Conservation (phyloP, 2,797 vertebrate species). For the Lagocephalus sceleratus region DNA sequence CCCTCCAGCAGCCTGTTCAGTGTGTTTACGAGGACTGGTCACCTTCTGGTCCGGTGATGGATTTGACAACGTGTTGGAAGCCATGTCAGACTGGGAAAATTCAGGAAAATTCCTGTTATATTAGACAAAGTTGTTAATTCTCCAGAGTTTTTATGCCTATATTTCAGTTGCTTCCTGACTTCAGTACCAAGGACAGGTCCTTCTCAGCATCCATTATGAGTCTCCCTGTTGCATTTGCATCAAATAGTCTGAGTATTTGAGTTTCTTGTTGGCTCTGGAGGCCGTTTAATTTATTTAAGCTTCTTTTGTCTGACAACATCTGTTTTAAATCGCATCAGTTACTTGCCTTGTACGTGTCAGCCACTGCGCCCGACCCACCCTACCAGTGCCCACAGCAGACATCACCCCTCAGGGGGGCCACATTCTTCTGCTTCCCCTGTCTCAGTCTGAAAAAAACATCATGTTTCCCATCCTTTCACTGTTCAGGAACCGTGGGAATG, state of each 20-base stretch:
- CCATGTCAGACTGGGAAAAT: constrained; percentile 39
- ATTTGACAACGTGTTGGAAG: constrained; percentile 39
- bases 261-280: no score
- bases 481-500: constrained; percentile 9
- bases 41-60: constrained; percentile 55
- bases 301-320: background rate
- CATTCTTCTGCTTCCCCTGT: constrained; percentile 28
- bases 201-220: background rate
- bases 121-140: constrained; percentile 20
- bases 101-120: constrained; percentile 22
- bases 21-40: constrained; percentile 25
- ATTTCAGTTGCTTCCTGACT: constrained; percentile 35
- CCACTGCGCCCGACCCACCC: background rate
- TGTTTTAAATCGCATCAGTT: constrained; percentile 14
- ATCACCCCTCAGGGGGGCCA: constrained; percentile 16
- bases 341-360: background rate
- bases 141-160: constrained; percentile 22
- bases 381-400: constrained; percentile 20
- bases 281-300: background rate
- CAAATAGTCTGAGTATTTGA: no score
- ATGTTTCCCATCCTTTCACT: constrained; percentile 14
- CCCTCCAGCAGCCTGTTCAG: constrained; percentile 18
- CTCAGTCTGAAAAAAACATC: constrained; percentile 15
- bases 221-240: background rate
- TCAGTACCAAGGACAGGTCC: constrained; percentile 72